Evolutionary conservation across 2,113 vertebrate genomes (phyloP), one percentile per base, ranked within the genome.

Genomic region (Dicerorhinus sumatrensis): DNA sequence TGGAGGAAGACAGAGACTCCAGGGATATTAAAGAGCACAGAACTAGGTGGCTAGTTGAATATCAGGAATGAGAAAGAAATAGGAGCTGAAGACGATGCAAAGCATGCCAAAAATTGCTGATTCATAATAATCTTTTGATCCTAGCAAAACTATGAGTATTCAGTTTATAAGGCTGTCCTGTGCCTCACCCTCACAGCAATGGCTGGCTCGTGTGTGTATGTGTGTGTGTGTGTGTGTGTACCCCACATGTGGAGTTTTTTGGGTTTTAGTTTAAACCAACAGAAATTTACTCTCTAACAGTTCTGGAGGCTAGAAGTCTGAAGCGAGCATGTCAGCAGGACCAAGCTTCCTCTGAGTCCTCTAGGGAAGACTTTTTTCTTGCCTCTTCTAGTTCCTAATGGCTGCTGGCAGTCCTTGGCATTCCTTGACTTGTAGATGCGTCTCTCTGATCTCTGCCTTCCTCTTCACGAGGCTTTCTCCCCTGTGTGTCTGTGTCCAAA

Each of bases 241-340:
- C 20, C 8, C 0, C 14, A 13, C 42, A 0, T 3, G 3, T 21
- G 67, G 33, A 1, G 51, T 6, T 16, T 58, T 2, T 80, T 36
- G 13, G 51, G 51, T 27, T 76, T 48, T 31, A 42, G 54, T 62
- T 36, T 27, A 65, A 63, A 65, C 54, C 73, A 20, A 23, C 33
- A 54, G 73, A 20, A 79, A 8, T 29, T 12, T 31, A 58, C 29
- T 62, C 36, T 39, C 5, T 42, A 25, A 29, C 27, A 21, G n/a
- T 2, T 56, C 67, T 36, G 27, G 10, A 58, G 67, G 67, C 85
- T 39, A 58, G 51, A 31, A 7, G n/a, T 36, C 63, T 84, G 62
- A 60, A 58, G 39, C 21, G n/a, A 81, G 60, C 54, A n/a, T 67
- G 42, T 33, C 60, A 23, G 20, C 0, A 3, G 65, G 48, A 23